phyloP scores from a whole-genome alignment of 2,113 vertebrate genomes.

The Scolopax mira region DNA sequence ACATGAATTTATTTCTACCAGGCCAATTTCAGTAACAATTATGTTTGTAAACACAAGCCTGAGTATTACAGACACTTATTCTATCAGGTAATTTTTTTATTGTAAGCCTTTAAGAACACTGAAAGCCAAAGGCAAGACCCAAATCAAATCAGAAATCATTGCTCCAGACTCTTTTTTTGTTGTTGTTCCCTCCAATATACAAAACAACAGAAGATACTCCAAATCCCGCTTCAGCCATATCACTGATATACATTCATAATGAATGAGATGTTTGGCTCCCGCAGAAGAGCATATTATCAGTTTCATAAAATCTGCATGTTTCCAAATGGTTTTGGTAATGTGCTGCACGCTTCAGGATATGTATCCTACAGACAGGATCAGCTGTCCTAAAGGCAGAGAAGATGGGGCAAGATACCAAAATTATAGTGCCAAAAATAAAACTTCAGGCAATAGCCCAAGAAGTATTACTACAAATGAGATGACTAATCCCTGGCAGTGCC shows the following conservation, averaged over 20 bases:
- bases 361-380: neutral
- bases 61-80: neutral
- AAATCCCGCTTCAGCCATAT: neutral
- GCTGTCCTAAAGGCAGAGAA: neutral
- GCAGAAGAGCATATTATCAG: neutral
- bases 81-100: neutral
- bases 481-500: neutral
- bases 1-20: neutral
- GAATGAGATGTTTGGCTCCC: neutral
- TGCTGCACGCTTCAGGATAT: neutral
- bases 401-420: neutral
- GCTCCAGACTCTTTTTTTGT: neutral
- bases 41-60: neutral
- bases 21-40: neutral
- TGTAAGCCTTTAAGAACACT: neutral
- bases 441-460: neutral
- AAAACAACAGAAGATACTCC: neutral
- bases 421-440: neutral
- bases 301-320: neutral
- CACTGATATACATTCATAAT: neutral
- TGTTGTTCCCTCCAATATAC: fast-evolving
- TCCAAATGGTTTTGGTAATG: neutral
- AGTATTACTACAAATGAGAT: constrained; percentile 14
- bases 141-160: neutral
- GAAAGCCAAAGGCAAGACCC: neutral